These are phyloP conservation scores for Corydoras sp. DNA, from an alignment of 2,113 vertebrate genomes.

Conservation along the genomic window DNA sequence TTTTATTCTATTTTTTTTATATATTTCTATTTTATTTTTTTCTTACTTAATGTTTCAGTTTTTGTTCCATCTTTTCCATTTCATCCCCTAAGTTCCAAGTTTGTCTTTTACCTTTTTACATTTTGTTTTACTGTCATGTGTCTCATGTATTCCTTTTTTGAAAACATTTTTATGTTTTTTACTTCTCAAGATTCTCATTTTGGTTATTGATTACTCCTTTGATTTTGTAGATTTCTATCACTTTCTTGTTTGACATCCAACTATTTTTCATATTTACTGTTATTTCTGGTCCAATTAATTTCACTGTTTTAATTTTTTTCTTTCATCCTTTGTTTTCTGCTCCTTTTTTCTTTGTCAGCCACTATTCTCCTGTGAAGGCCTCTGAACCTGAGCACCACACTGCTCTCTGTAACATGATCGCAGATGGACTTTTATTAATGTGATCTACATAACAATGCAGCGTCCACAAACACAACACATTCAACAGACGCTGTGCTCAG, in stretches of 20 bases:
- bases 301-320: no score
- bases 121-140: neutral
- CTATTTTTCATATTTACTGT: no score
- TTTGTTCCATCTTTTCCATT: neutral
- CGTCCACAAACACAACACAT: conserved; percentile 34
- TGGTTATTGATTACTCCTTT: no score
- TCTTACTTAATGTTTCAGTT: neutral
- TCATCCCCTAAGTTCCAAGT: no score
- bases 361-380: neutral
- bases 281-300: no score
- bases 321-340: neutral
- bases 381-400: neutral
- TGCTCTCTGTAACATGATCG: conserved; percentile 7
- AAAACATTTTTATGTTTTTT: no score
- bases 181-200: no score
- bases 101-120: neutral
- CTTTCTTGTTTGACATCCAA: no score
- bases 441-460: conserved; percentile 52
- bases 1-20: neutral
- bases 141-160: no score
- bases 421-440: conserved; percentile 31
- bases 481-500: conserved; percentile 34
- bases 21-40: neutral
- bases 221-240: no score
- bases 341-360: neutral